Evolutionary conservation across 2,113 vertebrate species (phyloP), one percentile per base, ranked within the genome.

Genomic region (Peromyscus californicus): DNA sequence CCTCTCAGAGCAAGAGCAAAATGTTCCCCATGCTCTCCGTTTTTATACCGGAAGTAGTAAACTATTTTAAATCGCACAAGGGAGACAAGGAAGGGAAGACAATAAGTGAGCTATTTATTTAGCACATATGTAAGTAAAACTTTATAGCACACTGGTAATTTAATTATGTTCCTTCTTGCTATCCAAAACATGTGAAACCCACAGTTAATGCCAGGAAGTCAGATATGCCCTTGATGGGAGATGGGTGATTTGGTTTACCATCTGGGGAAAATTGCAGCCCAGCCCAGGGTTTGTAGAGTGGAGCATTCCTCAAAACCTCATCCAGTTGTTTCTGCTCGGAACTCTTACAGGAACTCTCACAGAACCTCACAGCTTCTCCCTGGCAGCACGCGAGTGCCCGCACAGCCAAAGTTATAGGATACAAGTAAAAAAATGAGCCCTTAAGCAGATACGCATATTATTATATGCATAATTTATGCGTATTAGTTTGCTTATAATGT

Each of bases 51-150:
- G 79, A 94, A 96, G 36, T 78, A 70, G 54, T 65, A 88, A 93
- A 93, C 70, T n/a, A 94, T 94, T 93, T 97, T 74, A 93, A 97
- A 85, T 63, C 72, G 51, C 39, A 92, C 51, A 82, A 67, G 65
- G 51, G 63, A 70, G 2, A 91, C 78, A 16, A 67, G 39, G 29
- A 93, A 92, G 54, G 21, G 26, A 86, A 95, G n/a, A 80, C 16
- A 89, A 75, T 89, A 88, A 72, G 21, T 3, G 26, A 93, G 54
- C 85, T 85, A 94, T 92, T 96, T 93, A 85, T 78, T 95, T 83
- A 95, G 63, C 19, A 54, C 83, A 89, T 65, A 76, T 70, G 70
- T 63, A 74, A 97, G 75, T 45, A 90, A 48, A 96, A 54, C 48
- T 79, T 76, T 86, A 95, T 17, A 82, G 78, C 63, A 93, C 59